phyloP scores from a whole-genome alignment of 2,797 vertebrate species.

The Tympanoctomys barrerae region DNA sequence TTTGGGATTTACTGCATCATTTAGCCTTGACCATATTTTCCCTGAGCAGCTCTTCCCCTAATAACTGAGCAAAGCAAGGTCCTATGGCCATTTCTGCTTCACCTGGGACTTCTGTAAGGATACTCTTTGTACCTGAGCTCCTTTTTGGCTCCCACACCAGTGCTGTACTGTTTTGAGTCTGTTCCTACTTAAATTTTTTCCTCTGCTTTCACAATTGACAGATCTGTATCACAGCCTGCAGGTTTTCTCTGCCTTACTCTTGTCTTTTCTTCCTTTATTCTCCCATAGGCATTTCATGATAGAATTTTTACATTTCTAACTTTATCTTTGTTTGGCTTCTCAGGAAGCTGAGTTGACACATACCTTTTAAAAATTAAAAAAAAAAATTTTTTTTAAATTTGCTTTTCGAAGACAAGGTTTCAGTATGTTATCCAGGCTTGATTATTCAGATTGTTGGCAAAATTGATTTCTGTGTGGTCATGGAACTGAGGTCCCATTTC shows the following conservation, averaged over 20 bases:
- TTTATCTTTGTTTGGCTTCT: background rate
- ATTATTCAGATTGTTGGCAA: constrained; percentile 33
- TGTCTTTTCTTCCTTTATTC: background rate
- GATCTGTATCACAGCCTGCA: background rate
- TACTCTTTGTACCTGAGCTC: background rate
- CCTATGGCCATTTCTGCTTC: background rate
- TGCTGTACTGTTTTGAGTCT: background rate
- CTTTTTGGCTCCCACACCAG: background rate
- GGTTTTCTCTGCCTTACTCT: constrained; percentile 25
- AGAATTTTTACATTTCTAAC: constrained; percentile 30
- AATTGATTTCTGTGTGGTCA: background rate
- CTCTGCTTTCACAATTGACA: background rate
- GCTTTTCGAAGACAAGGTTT: background rate
- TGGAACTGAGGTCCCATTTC: background rate
- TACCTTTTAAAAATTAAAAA: background rate
- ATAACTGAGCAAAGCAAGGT: background rate
- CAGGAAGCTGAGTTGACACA: constrained; percentile 9
- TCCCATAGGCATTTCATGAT: constrained; percentile 5
- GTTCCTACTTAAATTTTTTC: background rate
- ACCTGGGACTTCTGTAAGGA: background rate
- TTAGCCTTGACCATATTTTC: background rate
- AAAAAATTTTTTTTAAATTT: too few relatives aligned
- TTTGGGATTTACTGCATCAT: constrained; percentile 35
- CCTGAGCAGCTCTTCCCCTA: background rate
- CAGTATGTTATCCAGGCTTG: background rate